phyloP scores from a whole-genome alignment of 1,140 invertebrate genomes.

The Cephus cinctus region DNA sequence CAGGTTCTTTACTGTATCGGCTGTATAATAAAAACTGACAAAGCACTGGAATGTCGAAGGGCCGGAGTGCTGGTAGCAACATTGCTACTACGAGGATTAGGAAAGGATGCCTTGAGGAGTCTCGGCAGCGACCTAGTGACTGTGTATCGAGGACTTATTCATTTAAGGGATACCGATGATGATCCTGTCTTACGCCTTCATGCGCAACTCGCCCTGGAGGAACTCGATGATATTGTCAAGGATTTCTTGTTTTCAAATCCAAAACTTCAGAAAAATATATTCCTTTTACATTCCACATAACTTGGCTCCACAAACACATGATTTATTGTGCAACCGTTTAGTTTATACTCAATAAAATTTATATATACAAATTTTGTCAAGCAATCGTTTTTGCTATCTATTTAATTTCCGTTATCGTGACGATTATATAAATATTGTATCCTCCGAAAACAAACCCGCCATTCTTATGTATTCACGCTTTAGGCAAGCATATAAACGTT shows the following conservation, averaged over 20 bases:
- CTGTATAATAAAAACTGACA: conserved; percentile 68
- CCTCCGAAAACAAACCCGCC: conserved; percentile 71
- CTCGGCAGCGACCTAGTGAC: conserved; percentile 67
- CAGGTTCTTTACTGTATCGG: conserved; percentile 72
- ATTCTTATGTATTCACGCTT: conserved; percentile 65
- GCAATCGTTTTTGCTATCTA: too few relatives aligned
- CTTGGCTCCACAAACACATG: neutral
- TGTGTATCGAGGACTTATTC: conserved; percentile 70
- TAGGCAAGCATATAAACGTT: conserved; percentile 67
- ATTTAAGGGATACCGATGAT: conserved; percentile 62
- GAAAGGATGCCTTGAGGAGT: conserved; percentile 64
- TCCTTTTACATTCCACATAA: conserved; percentile 46
- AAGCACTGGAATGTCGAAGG: conserved; percentile 68
- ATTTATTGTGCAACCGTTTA: neutral
- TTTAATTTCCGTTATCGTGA: too few relatives aligned
- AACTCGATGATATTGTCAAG: conserved; percentile 70
- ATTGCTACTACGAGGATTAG: conserved; percentile 71
- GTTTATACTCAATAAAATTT: neutral
- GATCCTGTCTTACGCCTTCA: conserved; percentile 73
- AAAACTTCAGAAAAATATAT: conserved; percentile 65
- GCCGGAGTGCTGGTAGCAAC: conserved; percentile 77
- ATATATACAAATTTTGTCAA: too few relatives aligned
- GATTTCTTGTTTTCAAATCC: conserved; percentile 62
- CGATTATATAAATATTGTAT: conserved; percentile 65
- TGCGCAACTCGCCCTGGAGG: conserved; percentile 72